These are phyloP conservation scores for Lepidocyrtinus sp. DNA, from an alignment of 2,888 invertebrate genomes.

Conservation along the genomic window DNA sequence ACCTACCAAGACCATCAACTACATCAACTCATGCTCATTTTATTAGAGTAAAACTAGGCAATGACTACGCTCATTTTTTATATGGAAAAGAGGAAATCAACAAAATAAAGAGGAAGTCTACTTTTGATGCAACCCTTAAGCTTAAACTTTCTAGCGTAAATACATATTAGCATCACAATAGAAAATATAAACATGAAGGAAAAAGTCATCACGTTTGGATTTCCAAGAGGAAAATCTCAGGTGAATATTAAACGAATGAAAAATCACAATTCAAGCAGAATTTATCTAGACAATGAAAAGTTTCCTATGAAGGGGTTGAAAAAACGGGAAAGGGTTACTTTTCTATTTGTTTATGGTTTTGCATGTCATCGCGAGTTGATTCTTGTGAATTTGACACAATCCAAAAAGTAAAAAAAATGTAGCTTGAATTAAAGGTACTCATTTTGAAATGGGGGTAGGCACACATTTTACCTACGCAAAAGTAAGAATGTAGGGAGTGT, in stretches of 20 bases:
- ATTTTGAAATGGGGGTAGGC: neutral
- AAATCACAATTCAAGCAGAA: constrained; percentile 15
- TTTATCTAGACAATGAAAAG: constrained; percentile 2
- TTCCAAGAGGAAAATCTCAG: neutral
- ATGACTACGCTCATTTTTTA: constrained; percentile 15
- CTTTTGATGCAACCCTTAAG: constrained; percentile 4
- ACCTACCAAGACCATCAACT: neutral
- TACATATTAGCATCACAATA: constrained; percentile 39
- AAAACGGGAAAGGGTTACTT: constrained; percentile 19
- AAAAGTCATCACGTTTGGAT: neutral
- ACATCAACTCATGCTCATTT: neutral
- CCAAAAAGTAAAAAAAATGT: neutral
- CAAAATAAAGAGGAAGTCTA: constrained; percentile 33
- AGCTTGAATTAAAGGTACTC: neutral
- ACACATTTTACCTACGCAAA: neutral
- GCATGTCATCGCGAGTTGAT: constrained; percentile 51
- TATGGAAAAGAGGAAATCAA: constrained; percentile 33
- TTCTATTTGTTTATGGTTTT: constrained; percentile 45
- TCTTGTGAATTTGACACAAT: constrained; percentile 15
- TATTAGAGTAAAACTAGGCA: neutral
- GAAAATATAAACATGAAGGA: neutral
- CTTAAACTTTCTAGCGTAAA: neutral
- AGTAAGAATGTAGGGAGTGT: constrained; percentile 5
- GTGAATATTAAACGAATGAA: neutral
- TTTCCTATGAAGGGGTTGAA: neutral